These are phyloP conservation scores for Sorex maritimensis DNA, from an alignment of 2,797 vertebrate genomes.

Conservation along the genomic window DNA sequence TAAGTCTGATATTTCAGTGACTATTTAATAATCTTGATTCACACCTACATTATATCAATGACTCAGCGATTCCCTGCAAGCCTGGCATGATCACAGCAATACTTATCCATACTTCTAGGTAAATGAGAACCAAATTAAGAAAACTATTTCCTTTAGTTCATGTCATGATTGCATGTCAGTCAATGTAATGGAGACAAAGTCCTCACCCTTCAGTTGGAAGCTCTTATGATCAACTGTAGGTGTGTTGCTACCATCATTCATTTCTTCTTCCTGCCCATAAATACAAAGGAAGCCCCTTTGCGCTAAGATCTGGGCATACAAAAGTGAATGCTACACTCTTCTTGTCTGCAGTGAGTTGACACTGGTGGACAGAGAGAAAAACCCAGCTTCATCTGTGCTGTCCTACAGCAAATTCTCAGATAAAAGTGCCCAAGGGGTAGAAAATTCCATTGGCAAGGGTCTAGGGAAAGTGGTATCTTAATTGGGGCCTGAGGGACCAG, in stretches of 20 bases:
- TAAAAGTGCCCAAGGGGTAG: neutral
- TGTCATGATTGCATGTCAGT: neutral
- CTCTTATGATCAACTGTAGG: too few relatives aligned
- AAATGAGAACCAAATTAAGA: neutral
- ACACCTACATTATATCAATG: neutral
- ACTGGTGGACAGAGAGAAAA: slow-evolving; percentile 1
- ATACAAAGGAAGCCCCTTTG: neutral
- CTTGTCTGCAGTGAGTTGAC: neutral
- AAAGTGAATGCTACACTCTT: neutral
- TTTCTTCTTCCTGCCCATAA: neutral
- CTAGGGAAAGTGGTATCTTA: neutral
- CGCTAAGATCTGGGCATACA: neutral
- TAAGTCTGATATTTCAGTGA: neutral
- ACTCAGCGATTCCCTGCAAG: neutral
- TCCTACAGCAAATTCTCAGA: neutral
- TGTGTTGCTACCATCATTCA: too few relatives aligned
- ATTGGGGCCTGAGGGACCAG: neutral
- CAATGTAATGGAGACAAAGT: neutral
- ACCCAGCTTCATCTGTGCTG: neutral
- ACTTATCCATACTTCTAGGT: slow-evolving; percentile 24
- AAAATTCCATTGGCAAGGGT: neutral
- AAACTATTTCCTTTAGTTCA: slow-evolving; percentile 17
- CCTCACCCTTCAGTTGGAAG: neutral
- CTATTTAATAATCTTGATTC: slow-evolving; percentile 10
- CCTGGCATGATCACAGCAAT: neutral